Evolutionary conservation across 1,140 invertebrate species (phyloP).

Genomic region (Meloidogyne chitwoodi): DNA sequence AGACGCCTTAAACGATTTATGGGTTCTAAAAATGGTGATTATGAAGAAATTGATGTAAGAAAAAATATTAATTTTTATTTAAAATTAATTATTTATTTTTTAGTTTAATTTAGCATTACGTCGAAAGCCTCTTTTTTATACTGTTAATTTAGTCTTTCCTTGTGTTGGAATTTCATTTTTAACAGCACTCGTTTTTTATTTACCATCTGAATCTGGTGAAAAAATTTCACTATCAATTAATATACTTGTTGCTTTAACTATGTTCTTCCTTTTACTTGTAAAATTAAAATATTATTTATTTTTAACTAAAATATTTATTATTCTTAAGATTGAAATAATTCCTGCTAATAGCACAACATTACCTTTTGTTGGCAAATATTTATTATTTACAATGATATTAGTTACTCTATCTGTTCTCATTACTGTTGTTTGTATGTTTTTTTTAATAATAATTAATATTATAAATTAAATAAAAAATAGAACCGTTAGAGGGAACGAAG

Average conservation of each 20-base stretch:
- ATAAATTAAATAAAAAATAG: background rate
- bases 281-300: conserved; percentile 20
- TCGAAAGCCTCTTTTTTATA: conserved; percentile 89
- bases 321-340: conserved; percentile 84
- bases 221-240: conserved; percentile 97
- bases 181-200: conserved; percentile 92
- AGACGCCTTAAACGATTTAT: conserved; percentile 83
- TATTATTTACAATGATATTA: conserved; percentile 98
- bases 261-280: conserved; percentile 93
- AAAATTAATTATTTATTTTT: conserved; percentile 11
- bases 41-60: conserved; percentile 79
- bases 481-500: no score
- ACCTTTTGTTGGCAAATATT: conserved; percentile 88
- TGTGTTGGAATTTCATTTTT: conserved; percentile 93
- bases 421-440: conserved; percentile 75
- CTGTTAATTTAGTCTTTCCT: conserved; percentile 78
- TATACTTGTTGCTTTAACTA: conserved; percentile 95
- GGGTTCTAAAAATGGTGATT: conserved; percentile 74
- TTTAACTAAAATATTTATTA: conserved; percentile 79
- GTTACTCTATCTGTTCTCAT: conserved; percentile 96
- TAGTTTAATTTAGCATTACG: conserved; percentile 66
- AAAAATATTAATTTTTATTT: conserved; percentile 4
- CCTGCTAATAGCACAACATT: conserved; percentile 95
- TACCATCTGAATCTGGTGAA: conserved; percentile 94
- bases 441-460: conserved; percentile 55